A percentile compares a stretch with the other conserved stretches of the same genome.
Evolutionary conservation across 2,888 invertebrate genomes (phyloP).

Genomic region (Chloromyia formosa): DNA sequence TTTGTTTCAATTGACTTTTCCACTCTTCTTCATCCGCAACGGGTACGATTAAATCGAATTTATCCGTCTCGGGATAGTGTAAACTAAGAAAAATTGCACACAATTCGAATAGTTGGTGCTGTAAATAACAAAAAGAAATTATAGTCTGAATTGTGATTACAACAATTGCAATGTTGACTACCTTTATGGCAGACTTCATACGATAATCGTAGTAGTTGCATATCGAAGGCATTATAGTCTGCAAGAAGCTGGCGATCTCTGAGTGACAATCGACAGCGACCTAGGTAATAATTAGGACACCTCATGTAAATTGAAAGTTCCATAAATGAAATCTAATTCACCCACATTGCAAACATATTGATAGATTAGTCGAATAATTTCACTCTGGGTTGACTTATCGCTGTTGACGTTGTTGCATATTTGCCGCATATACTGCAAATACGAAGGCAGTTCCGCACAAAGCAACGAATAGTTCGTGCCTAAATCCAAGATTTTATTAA

Average conservation of each 20-base stretch:
- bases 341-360: conserved; percentile 33
- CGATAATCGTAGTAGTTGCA: conserved; percentile 54
- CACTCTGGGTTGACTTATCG: conserved; percentile 12
- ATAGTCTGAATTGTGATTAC: not conserved
- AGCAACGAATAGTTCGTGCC: conserved; percentile 56
- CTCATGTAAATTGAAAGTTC: too few relatives aligned
- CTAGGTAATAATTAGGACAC: not conserved
- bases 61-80: conserved; percentile 57
- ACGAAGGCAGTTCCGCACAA: conserved; percentile 56
- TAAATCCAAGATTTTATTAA: conserved; percentile 57
- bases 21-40: conserved; percentile 54
- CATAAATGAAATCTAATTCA: not conserved
- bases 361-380: conserved; percentile 33
- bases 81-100: conserved; percentile 54
- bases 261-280: conserved; percentile 27
- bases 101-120: conserved; percentile 55
- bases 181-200: conserved; percentile 56
- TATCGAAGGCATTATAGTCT: conserved; percentile 5
- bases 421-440: conserved; percentile 50
- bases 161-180: conserved; percentile 35
- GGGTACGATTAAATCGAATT: conserved; percentile 55
- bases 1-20: conserved; percentile 56
- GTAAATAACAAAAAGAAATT: conserved; percentile 14
- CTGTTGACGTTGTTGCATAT: conserved; percentile 18
- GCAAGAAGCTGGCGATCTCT: conserved; percentile 20